Base-by-base conservation (phyloP, 2,113 vertebrate species). In the Rhodinocichla rosea region DNA sequence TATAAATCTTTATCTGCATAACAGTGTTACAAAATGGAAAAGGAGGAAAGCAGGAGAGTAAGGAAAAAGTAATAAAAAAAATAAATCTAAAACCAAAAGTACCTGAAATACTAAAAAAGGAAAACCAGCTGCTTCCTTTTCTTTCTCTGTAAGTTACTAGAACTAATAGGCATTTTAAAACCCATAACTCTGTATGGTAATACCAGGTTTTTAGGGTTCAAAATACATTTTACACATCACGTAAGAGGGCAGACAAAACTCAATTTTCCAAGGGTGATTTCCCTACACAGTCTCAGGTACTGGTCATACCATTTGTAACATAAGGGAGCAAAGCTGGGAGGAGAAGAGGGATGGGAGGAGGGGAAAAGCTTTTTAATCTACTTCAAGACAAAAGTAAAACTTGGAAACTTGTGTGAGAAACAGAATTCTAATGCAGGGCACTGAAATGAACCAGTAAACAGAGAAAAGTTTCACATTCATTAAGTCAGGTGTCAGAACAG, bases 1-100 rank as follows among this genome's bases (percentile, higher is more conserved):
- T 74, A 77, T 86, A 80, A 90, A 91, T 93, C 75, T 83, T 83
- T 63, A 83, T 67, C 79, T 85, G 40, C 75, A 56, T 86, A 77
- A 67, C 16, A 59, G 20, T 17, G 75, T 13, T 59, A 78, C 8
- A 52, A 83, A 86, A 83, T 42, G 14, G 52, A 91, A 81, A 28
- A 67, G 55, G 19, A 74, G 2, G 10, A 16, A 85, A 83, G 53
- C 3, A 68, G 40, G 5, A 52, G 2, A 33, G 12, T 4, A 73
- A 27, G 13, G 5, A 32, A 83, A 53, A 83, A 32, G 17, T 2
- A 5, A 5, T 24, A 52, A 45, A 84, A 84, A 22, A 33, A 33
- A n/a, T n/a, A n/a, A 37, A 35, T 3, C 5, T 24, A 12, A 18
- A 69, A 40, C 10, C 16, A 23, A 65, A 73, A 73, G 55, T 26